Percentiles rank a stretch among this genome's conserved stretches.
Conservation (phyloP, 92 coral and sea anemone genomes). For the Porites divaricata region DNA sequence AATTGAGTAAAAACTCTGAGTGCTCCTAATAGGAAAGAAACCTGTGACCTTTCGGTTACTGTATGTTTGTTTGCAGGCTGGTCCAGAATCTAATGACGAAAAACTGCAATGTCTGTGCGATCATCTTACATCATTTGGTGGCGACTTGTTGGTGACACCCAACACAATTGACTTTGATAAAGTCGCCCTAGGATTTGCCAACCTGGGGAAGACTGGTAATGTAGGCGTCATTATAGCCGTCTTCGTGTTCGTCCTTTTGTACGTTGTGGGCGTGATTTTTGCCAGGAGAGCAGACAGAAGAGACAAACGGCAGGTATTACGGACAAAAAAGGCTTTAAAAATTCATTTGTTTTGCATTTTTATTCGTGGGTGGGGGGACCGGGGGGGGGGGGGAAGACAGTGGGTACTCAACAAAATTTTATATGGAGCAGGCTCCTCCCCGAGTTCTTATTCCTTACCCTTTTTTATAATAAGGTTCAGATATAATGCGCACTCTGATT, state of each 20-base stretch:
- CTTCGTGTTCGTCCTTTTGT: constrained; percentile 69
- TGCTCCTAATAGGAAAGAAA: too few relatives aligned
- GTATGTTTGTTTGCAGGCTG: constrained; percentile 58
- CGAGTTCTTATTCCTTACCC: too few relatives aligned
- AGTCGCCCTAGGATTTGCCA: constrained; percentile 71
- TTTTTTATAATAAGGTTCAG: too few relatives aligned
- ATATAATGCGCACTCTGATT: too few relatives aligned
- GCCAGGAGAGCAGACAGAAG: constrained; percentile 78
- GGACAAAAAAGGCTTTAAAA: too few relatives aligned
- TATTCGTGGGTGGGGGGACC: too few relatives aligned
- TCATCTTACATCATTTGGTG: constrained; percentile 91
- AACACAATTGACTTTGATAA: constrained; percentile 80
- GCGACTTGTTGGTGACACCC: constrained; percentile 80
- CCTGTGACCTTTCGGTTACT: too few relatives aligned
- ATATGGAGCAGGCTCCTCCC: too few relatives aligned
- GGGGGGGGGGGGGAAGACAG: too few relatives aligned
- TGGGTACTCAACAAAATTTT: too few relatives aligned
- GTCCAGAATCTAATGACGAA: constrained; percentile 71
- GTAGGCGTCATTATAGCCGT: constrained; percentile 81
- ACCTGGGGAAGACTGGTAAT: constrained; percentile 72
- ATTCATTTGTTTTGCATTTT: too few relatives aligned
- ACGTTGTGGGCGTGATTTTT: constrained; percentile 68
- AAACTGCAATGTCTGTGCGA: constrained; percentile 80
- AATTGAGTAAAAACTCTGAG: too few relatives aligned
- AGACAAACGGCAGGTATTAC: constrained; percentile 63